Base-by-base conservation (phyloP, 2,113 vertebrate species). In the Neolamprologus sp. region DNA sequence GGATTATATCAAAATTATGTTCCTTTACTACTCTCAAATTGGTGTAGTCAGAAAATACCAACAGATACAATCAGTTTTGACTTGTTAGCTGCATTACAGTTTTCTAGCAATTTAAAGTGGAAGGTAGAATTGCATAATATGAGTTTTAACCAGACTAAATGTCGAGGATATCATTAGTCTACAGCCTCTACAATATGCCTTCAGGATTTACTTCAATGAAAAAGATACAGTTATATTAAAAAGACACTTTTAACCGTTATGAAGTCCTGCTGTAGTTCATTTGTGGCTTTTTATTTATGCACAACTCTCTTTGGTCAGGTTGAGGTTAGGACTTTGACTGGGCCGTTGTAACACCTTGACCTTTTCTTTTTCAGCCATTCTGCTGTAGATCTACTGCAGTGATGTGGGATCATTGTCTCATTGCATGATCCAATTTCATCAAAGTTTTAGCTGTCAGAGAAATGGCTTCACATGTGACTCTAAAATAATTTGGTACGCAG, bases 1-100 rank as follows among this genome's bases (percentile, higher is more conserved):
- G 19, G 86, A n/a, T 10, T 80, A 33, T 26, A 92, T 91, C 14
- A 3, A 89, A 90, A 82, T 81, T 54, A 82, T 57, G 81, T 89
- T 28, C 13, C 10, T 49, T 80, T 73, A 47, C 31, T 23, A 11
- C 37, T 47, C 78, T 75, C 42, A 21, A 26, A 78, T 31, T n/a
- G 42, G 10, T 49, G 16, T 4, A 49, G 23, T 78, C 40, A 28
- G 17, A 82, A 35, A 35, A 81, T 51, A 8, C 33, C 10, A 31
- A 47, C 71, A 19, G n/a, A 21, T 35, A 83, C 17, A 81, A 83
- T 65, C 19, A 5, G 63, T n/a, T 81, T n/a, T 80, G 55, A 80
- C 42, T 80, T 11, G 33, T 83, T 11, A 51, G 23, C 23, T 81
- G 14, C 10, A 53, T 28, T 83, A 12, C 16, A 47, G 7, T 58